Evolutionary conservation across 2,888 invertebrate species (phyloP).

Genomic region (Adineta ricciae): DNA sequence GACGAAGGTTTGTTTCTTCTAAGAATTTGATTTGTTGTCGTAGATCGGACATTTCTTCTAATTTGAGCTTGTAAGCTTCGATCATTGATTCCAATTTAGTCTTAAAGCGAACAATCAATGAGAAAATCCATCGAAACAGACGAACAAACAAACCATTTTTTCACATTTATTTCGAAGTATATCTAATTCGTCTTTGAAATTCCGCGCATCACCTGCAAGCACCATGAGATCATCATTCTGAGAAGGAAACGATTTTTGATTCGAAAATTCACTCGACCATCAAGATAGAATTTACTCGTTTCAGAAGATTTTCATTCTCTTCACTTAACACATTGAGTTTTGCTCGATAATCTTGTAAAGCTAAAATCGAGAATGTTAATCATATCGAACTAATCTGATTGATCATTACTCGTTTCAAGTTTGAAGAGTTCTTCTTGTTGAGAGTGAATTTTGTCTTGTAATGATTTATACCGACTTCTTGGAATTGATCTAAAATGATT

Average conservation of each 20-base stretch:
- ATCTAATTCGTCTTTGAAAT: conserved; percentile 43
- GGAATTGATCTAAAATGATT: conserved; percentile 44
- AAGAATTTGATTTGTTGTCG: conserved; percentile 72
- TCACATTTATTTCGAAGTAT: conserved; percentile 20
- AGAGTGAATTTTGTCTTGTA: conserved; percentile 48
- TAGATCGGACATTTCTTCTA: conserved; percentile 77
- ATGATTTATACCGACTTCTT: conserved; percentile 45
- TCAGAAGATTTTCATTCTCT: background rate
- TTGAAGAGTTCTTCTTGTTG: conserved; percentile 62
- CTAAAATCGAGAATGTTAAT: conserved; percentile 31
- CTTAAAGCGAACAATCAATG: background rate
- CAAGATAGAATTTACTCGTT: too few relatives aligned
- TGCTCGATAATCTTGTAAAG: background rate
- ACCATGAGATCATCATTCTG: conserved; percentile 66
- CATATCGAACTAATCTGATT: background rate
- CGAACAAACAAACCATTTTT: background rate
- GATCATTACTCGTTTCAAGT: conserved; percentile 60
- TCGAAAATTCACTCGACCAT: too few relatives aligned
- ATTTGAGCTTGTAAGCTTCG: conserved; percentile 78
- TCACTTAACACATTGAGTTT: background rate
- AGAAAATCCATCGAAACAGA: background rate
- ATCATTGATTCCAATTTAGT: conserved; percentile 68
- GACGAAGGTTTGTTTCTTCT: conserved; percentile 80
- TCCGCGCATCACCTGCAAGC: conserved; percentile 68
- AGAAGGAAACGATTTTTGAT: background rate